Base-by-base conservation (phyloP, 2,888 invertebrate genomes). In the Hypselothyrea guttata region DNA sequence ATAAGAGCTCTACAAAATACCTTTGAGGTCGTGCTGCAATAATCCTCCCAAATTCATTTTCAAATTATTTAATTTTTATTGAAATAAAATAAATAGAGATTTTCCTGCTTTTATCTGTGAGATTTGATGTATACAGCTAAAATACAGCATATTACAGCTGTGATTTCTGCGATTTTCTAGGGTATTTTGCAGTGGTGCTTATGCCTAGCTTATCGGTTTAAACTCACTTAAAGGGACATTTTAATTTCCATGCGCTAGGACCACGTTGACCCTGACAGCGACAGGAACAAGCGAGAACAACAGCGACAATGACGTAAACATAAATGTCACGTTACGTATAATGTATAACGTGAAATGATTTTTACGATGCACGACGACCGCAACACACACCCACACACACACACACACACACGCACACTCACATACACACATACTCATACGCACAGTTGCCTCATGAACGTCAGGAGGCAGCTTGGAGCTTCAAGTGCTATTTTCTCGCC, bases 201-300 rank as follows among this genome's bases (percentile, higher is more conserved):
- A 1, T n/a, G n/a, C n/a, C 7, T 0, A 12, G 7, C 33, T 31
- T 33, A 18, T n/a, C 42, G 42, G 27, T 58, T 75, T 73, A 75
- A 86, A 73, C 72, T 73, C 83, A 76, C 72, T 86, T 86, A 73
- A 86, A 84, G 78, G 82, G 81, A 75, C 78, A 76, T 83, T 86
- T 86, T 82, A 86, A 84, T 75, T 75, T 69, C 62, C 65, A 81
- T 81, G 66, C 69, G 63, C 41, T 55, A 67, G 62, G 62, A 64
- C 72, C 67, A 64, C 47, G 27, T 15, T 68, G 51, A 59, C 54
- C 51, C 46, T 51, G 58, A 52, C 44, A 58, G n/a, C 38, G 47
- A 33, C 37, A 56, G 22, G 34, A 48, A 22, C 55, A 59, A 38
- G 51, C 8, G 45, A 65, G 54, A 62, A 54, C 53, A 57, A 42